phyloP scores from a whole-genome alignment of 2,113 vertebrate species.

The Riparia riparia region DNA sequence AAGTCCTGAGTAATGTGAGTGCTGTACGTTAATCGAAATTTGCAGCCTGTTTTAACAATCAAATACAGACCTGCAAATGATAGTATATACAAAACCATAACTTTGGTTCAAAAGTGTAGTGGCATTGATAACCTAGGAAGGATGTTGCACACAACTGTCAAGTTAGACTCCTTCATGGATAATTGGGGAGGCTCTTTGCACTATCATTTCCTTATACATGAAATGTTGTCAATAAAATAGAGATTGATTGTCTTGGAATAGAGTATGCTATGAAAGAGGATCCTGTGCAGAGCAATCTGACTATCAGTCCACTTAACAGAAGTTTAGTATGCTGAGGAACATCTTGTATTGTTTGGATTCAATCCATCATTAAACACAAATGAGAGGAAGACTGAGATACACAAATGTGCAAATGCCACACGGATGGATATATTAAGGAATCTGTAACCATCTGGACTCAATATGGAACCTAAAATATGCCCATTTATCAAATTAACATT shows the following conservation, averaged over 20 bases:
- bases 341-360: constrained; percentile 80
- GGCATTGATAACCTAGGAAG: background rate
- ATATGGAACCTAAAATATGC: constrained; percentile 68
- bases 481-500: constrained; percentile 76
- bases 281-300: background rate
- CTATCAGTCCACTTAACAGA: constrained; percentile 63
- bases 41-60: background rate
- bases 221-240: background rate
- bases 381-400: constrained; percentile 64
- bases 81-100: background rate
- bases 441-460: constrained; percentile 78
- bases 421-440: constrained; percentile 71
- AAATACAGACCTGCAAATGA: background rate
- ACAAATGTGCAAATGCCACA: constrained; percentile 75
- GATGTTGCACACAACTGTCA: background rate
- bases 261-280: background rate
- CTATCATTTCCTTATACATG: background rate
- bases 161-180: background rate
- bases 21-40: background rate
- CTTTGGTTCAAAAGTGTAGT: background rate
- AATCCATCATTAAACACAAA: constrained; percentile 78
- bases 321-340: constrained; percentile 73
- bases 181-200: background rate
- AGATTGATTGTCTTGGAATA: constrained; percentile 6
- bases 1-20: background rate